Conservation (phyloP, 2,888 invertebrate species). For the Stenotaenia linearis region DNA sequence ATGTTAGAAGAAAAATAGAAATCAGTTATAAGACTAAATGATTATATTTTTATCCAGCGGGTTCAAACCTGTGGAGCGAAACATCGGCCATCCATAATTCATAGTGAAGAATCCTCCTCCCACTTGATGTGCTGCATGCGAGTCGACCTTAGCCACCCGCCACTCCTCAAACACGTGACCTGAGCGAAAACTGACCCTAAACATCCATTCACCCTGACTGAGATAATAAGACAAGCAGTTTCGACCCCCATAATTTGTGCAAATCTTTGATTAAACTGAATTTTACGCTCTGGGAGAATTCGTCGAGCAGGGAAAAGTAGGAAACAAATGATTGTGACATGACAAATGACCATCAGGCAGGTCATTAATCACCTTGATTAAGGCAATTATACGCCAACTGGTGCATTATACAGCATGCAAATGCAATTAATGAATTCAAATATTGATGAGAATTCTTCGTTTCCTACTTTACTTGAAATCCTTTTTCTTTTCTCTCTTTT, state of each 20-base stretch:
- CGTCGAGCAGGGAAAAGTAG: neutral
- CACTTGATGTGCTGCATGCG: constrained; percentile 19
- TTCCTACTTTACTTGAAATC: neutral
- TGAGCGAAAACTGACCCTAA: neutral
- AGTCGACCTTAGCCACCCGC: constrained; percentile 7
- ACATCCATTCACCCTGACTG: constrained; percentile 4
- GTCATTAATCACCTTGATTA: constrained; percentile 9
- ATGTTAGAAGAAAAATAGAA: neutral
- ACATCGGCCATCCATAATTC: constrained; percentile 11
- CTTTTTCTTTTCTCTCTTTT: neutral
- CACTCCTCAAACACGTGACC: constrained; percentile 15
- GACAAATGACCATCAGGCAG: neutral
- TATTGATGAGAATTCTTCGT: neutral
- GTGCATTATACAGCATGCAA: constrained; percentile 11
- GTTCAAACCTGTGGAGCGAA: neutral
- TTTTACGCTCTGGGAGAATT: neutral
- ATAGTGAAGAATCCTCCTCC: neutral
- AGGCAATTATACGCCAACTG: constrained; percentile 6
- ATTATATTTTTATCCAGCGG: neutral
- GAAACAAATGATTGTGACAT: neutral
- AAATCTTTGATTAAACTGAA: constrained; percentile 5
- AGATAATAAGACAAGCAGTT: constrained; percentile 12
- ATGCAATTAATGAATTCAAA: neutral
- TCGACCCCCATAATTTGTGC: neutral
- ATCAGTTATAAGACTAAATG: neutral